phyloP scores from a whole-genome alignment of 53 echinoderm and acorn worm genomes.

The Zoroaster sp. region DNA sequence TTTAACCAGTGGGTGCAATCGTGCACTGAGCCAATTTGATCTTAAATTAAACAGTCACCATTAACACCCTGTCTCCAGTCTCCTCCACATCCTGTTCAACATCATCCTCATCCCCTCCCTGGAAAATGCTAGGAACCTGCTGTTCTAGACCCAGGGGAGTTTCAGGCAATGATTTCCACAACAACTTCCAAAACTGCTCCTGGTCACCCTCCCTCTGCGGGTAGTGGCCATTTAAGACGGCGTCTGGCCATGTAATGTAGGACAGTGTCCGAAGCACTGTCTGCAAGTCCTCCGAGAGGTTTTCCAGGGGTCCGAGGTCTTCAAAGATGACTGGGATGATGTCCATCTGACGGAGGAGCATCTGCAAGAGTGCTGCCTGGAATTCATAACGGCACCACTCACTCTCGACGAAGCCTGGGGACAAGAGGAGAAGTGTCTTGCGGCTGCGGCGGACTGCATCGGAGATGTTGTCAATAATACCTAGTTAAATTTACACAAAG shows the following conservation, averaged over 20 bases:
- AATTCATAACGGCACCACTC: slow-evolving; percentile 65
- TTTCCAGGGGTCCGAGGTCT: slow-evolving; percentile 31
- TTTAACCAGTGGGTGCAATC: too few species aligned
- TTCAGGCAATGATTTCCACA: slow-evolving; percentile 25
- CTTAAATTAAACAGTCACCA: not conserved
- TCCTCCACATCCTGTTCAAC: not conserved
- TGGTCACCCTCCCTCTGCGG: not conserved
- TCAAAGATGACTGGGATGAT: slow-evolving; percentile 69
- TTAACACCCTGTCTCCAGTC: not conserved
- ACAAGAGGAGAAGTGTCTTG: slow-evolving; percentile 58
- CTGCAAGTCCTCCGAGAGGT: slow-evolving; percentile 18
- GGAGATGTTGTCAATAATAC: slow-evolving; percentile 56
- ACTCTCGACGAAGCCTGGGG: slow-evolving; percentile 62
- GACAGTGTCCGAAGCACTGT: slow-evolving; percentile 30
- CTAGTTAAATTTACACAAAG: not conserved
- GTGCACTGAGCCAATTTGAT: too few species aligned
- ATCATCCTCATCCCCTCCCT: not conserved
- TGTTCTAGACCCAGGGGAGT: slow-evolving; percentile 7
- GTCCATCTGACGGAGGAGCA: slow-evolving; percentile 28
- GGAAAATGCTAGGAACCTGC: not conserved
- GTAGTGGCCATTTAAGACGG: not conserved
- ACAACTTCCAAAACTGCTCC: slow-evolving; percentile 23
- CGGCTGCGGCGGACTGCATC: slow-evolving; percentile 51
- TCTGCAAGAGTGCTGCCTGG: slow-evolving; percentile 41
- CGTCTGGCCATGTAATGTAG: slow-evolving; percentile 57